A percentile compares a stretch with the other conserved stretches of the same genome.
Conservation (phyloP, 2,888 invertebrate species). For the Acrobasis suavella region DNA sequence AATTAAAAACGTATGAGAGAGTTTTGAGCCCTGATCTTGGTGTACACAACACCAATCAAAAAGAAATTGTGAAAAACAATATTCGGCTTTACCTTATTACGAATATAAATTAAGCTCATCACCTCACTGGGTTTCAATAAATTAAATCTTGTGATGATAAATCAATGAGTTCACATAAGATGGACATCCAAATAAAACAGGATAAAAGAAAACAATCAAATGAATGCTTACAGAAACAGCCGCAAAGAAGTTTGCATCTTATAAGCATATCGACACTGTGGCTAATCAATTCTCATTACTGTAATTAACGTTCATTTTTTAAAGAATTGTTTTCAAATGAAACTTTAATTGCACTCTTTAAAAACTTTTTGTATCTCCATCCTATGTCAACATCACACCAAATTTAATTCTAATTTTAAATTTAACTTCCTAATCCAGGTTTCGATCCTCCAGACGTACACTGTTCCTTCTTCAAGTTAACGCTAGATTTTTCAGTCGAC, state of each 20-base stretch:
- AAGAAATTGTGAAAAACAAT: too few species aligned
- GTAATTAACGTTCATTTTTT: too few species aligned
- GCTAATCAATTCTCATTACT: too few species aligned
- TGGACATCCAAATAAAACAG: conserved; percentile 3
- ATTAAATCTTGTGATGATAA: conserved; percentile 43
- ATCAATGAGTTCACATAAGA: conserved; percentile 2
- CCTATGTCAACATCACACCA: conserved; percentile 12
- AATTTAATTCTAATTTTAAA: not conserved
- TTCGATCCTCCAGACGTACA: conserved; percentile 58
- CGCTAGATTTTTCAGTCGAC: conserved; percentile 25
- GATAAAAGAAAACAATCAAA: not conserved
- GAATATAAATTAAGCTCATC: conserved; percentile 42
- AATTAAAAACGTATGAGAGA: too few species aligned
- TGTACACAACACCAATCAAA: too few species aligned
- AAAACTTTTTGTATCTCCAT: conserved; percentile 6
- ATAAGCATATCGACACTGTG: too few species aligned
- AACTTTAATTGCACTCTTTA: too few species aligned
- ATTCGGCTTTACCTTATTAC: conserved; percentile 38
- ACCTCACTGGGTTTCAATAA: conserved; percentile 58
- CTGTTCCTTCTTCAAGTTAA: conserved; percentile 49
- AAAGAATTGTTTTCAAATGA: not conserved
- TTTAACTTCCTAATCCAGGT: conserved; percentile 62
- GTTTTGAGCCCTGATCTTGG: too few species aligned
- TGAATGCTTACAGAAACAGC: not conserved
- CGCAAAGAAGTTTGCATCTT: too few species aligned